Conservation (phyloP, 2,797 vertebrate genomes). For the Podarcis siculus region DNA sequence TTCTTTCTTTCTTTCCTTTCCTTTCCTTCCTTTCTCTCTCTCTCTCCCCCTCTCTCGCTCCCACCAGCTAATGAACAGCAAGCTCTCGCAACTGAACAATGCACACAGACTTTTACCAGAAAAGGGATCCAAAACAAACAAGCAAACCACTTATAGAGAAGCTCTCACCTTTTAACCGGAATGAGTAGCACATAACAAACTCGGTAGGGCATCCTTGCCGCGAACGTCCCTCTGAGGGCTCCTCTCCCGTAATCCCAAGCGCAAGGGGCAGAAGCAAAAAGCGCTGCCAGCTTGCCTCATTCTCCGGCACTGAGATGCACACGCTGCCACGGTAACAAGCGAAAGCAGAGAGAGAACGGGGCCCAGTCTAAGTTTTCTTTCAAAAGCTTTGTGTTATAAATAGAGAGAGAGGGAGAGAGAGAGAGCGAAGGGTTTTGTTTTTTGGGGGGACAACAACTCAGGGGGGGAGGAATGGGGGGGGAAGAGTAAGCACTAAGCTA, state of each 20-base stretch:
- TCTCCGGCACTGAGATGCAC: slow-evolving; percentile 70
- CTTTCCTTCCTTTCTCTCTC: background rate
- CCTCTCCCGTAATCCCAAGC: slow-evolving; percentile 69
- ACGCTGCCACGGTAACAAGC: slow-evolving; percentile 78
- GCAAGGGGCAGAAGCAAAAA: slow-evolving; percentile 67
- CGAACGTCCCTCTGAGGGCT: slow-evolving; percentile 71
- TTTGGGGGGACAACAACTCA: no score
- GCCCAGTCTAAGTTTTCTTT: slow-evolving; percentile 72
- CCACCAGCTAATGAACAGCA: slow-evolving; percentile 67
- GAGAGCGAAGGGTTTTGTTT: slow-evolving; percentile 29
- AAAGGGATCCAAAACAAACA: background rate
- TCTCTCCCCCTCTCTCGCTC: slow-evolving; percentile 43
- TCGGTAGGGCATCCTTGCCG: slow-evolving; percentile 66
- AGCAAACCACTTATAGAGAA: slow-evolving; percentile 40
- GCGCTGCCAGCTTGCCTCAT: slow-evolving; percentile 73
- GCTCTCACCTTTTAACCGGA: slow-evolving; percentile 77
- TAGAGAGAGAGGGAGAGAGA: slow-evolving; percentile 52
- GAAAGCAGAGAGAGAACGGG: slow-evolving; percentile 63
- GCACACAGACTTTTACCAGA: slow-evolving; percentile 59
- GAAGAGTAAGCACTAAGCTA: slow-evolving; percentile 59
- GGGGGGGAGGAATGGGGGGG: slow-evolving; percentile 30
- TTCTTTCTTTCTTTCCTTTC: background rate
- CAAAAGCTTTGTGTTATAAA: slow-evolving; percentile 74
- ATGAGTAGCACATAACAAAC: slow-evolving; percentile 73
- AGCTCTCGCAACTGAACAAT: slow-evolving; percentile 71